Conservation (phyloP, 2,797 vertebrate genomes). For the Cyclura pinguis region DNA sequence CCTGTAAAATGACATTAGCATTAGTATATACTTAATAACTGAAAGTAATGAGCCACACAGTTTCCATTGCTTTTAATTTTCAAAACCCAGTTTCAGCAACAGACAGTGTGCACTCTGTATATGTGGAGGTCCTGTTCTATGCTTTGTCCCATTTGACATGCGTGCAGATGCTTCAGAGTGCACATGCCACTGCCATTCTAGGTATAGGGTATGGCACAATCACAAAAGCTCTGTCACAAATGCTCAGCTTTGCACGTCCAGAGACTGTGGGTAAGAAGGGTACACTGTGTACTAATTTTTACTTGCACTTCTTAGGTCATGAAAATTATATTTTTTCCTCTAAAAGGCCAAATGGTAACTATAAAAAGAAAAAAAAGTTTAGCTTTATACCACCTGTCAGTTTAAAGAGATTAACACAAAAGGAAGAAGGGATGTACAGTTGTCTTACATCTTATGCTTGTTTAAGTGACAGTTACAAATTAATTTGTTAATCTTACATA, state of each 20-base stretch:
- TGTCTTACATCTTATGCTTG: background rate
- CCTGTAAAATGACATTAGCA: background rate
- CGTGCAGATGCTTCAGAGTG: no score
- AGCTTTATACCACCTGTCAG: slow-evolving; percentile 67
- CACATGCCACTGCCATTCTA: no score
- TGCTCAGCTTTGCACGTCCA: no score
- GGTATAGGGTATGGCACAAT: no score
- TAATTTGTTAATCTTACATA: background rate
- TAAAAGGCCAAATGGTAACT: background rate
- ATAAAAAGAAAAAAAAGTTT: background rate
- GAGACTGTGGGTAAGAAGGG: no score
- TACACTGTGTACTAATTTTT: background rate
- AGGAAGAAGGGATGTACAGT: background rate
- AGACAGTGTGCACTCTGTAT: background rate
- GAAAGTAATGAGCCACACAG: background rate
- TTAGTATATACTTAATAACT: background rate
- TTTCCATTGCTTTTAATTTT: background rate
- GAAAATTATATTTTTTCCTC: background rate
- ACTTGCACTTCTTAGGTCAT: background rate
- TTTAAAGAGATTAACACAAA: slow-evolving; percentile 38
- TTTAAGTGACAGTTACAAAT: background rate
- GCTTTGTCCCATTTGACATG: no score
- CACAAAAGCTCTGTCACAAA: no score
- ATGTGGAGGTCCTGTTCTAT: no score
- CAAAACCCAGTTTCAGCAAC: background rate